Base-by-base conservation (phyloP, 2,113 vertebrate genomes). In the Todiramphus saurophagus region DNA sequence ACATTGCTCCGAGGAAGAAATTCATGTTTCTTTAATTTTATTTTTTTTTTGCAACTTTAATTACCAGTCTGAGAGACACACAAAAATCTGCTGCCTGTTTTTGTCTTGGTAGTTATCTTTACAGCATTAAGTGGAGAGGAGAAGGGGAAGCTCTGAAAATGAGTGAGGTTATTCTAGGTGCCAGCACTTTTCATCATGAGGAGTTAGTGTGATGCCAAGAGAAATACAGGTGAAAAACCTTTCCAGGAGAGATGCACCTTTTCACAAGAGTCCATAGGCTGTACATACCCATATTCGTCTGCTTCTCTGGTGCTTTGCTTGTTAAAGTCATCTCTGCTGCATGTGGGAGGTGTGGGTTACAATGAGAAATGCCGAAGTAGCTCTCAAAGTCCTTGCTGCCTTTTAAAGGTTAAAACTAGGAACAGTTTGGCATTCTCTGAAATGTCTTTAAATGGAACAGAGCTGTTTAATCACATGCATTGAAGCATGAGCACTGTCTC, bases 361-460 rank as follows among this genome's bases (percentile, higher is more conserved):
- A 37, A 60, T 83, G 91, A 88, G 84, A 97, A 95, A 95, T 97
- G 94, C 87, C 89, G 60, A 84, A 94, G 83, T 63, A 33, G 4
- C 81, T 94, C 81, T 93, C 21, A 4, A 77, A 94, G 91, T 94
- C 91, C 76, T 81, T 88, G 64, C 74, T 94, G 89, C 76, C 87
- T 96, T 95, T 95, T 95, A 97, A 96, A 97, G 96, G 96, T 97
- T 97, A 95, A 96, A 96, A 87, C 53, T 55, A 53, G 79, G 81
- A 97, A 95, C 87, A 93, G 37, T 35, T 43, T 97, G 93, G 64
- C 72, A 78, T 95, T 94, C 82, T 93, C 51, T 4, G 4, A 81
- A 90, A 92, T 68, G 75, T 76, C 89, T 96, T 91, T 92, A 94
- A 90, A 94, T 87, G 91, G 81, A 94, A 62, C 78, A 79, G 60